A percentile compares a stretch with the other conserved stretches of the same genome.
Conservation (phyloP, 1,140 invertebrate species). For the Limonius californicus region DNA sequence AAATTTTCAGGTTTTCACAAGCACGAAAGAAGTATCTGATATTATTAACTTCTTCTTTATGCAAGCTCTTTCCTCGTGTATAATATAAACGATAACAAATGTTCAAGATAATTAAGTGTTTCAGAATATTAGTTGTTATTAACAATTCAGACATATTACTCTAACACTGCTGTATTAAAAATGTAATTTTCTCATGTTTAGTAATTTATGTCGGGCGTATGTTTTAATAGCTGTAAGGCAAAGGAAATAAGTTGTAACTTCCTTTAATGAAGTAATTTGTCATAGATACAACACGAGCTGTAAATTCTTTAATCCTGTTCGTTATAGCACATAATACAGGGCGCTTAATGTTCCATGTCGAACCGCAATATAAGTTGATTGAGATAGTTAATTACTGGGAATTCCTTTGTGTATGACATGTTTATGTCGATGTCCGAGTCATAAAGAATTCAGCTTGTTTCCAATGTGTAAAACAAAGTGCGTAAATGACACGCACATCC, state of each 20-base stretch:
- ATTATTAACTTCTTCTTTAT: too few relatives aligned
- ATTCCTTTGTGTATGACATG: constrained; percentile 5
- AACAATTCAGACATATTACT: too few relatives aligned
- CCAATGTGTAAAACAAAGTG: too few relatives aligned
- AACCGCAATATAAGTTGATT: constrained; percentile 28
- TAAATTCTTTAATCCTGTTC: constrained; percentile 26
- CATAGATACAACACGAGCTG: constrained; percentile 18
- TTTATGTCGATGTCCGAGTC: neutral
- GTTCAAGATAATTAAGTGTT: too few relatives aligned
- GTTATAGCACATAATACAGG: constrained; percentile 23
- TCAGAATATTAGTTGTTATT: too few relatives aligned
- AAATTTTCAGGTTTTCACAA: too few relatives aligned
- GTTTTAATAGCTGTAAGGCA: neutral
- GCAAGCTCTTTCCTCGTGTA: too few relatives aligned
- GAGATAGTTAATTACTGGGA: constrained; percentile 22
- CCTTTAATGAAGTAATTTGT: constrained; percentile 19
- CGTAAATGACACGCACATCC: too few relatives aligned
- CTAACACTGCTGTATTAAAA: too few relatives aligned
- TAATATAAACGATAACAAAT: too few relatives aligned
- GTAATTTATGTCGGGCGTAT: neutral
- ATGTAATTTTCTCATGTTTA: too few relatives aligned
- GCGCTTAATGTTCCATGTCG: constrained; percentile 22
- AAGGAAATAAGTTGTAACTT: constrained; percentile 6
- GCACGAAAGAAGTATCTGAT: too few relatives aligned
- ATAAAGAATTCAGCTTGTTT: neutral